phyloP scores from a whole-genome alignment of 2,888 invertebrate species.

The Adela reaumurella region DNA sequence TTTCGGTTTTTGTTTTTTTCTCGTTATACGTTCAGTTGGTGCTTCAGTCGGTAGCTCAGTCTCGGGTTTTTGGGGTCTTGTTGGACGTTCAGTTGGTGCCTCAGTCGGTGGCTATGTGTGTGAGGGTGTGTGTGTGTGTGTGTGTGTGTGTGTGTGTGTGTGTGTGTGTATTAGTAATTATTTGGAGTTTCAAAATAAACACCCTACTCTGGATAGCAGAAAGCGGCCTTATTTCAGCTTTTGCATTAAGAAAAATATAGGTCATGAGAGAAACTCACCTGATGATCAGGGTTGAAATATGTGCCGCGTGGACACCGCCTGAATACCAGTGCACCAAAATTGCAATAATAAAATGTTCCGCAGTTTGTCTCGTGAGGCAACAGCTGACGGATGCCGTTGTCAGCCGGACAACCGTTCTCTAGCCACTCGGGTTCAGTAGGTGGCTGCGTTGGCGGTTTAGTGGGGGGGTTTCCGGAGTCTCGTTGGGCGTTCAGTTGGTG shows the following conservation, averaged over 20 bases:
- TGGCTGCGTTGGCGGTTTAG: conserved; percentile 5
- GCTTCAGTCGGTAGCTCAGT: no score
- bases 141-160: background rate
- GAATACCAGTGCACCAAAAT: conserved; percentile 7
- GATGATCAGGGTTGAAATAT: conserved; percentile 10
- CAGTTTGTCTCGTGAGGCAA: conserved; percentile 12
- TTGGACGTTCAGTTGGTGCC: no score
- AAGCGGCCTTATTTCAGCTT: no score
- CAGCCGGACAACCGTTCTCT: conserved; percentile 10
- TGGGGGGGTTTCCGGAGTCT: conserved; percentile 6
- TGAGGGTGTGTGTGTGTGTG: no score
- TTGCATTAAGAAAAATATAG: background rate
- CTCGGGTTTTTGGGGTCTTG: no score
- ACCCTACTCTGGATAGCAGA: background rate
- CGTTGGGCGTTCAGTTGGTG: no score
- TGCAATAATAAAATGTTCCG: conserved; percentile 12
- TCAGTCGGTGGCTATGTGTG: no score
- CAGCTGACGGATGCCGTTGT: conserved; percentile 8
- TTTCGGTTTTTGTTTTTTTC: no score
- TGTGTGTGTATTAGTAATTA: background rate
- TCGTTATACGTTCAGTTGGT: no score
- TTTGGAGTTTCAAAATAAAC: background rate
- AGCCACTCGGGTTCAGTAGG: conserved; percentile 3
- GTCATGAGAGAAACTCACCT: conserved; percentile 6
- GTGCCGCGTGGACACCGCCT: conserved; percentile 8